A percentile compares a stretch with the other conserved stretches of the same genome.
These are phyloP conservation scores for Lepidurus arcticus DNA, from an alignment of 1,140 invertebrate genomes.

Conservation along the genomic window DNA sequence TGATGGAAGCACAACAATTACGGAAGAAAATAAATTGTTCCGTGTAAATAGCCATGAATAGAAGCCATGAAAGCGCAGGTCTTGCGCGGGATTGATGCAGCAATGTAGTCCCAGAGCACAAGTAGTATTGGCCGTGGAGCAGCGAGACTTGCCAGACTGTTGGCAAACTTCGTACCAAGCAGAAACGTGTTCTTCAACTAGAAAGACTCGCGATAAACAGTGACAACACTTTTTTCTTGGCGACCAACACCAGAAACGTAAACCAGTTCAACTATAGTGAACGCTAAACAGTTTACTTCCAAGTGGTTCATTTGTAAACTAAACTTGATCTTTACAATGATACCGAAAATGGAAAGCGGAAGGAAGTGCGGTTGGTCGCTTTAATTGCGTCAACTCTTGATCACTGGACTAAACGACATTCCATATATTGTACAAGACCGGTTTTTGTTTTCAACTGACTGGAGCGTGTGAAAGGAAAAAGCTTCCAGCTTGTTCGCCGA, in stretches of 20 bases:
- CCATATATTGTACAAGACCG: background rate
- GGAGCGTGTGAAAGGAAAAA: background rate
- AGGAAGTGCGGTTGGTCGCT: background rate
- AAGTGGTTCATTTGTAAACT: too few species aligned
- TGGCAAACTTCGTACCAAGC: background rate
- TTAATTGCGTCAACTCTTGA: constrained; percentile 4
- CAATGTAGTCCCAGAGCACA: background rate
- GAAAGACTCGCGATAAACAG: background rate
- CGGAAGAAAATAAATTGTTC: too few species aligned
- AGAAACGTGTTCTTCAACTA: background rate
- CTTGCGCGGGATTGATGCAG: background rate
- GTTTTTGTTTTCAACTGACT: background rate
- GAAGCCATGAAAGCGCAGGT: background rate
- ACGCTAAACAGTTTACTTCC: too few species aligned
- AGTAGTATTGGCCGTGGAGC: background rate
- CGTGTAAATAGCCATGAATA: background rate
- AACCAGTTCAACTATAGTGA: too few species aligned
- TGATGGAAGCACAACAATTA: too few species aligned
- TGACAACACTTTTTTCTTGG: too few species aligned
- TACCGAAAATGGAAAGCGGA: background rate
- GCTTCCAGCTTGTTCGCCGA: too few species aligned
- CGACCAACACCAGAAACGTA: too few species aligned
- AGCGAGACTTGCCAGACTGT: background rate
- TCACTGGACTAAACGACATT: background rate
- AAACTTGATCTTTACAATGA: too few species aligned